A percentile compares a stretch with the other conserved stretches of the same genome.
These are phyloP conservation scores for Quadroppia sp. DNA, from an alignment of 2,888 invertebrate species.

Conservation along the genomic window DNA sequence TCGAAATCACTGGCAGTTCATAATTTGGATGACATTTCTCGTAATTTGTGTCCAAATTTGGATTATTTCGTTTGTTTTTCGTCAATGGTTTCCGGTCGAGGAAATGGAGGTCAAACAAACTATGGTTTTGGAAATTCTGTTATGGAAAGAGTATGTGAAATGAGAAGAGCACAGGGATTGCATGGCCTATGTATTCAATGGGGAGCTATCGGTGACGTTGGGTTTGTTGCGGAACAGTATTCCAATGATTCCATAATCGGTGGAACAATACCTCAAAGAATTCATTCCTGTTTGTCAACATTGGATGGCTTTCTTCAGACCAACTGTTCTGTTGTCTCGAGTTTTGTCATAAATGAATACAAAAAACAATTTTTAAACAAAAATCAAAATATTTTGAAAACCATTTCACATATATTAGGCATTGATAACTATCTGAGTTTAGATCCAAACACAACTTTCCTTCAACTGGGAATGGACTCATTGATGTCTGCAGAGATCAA, in stretches of 20 bases:
- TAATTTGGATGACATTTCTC: slow-evolving; percentile 70
- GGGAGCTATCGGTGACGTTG: slow-evolving; percentile 79
- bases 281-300: slow-evolving; percentile 86
- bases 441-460: slow-evolving; percentile 69
- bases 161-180: slow-evolving; percentile 72
- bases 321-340: slow-evolving; percentile 75
- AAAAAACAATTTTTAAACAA: background rate
- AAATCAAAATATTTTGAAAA: slow-evolving; percentile 31
- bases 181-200: slow-evolving; percentile 92
- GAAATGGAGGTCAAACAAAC: slow-evolving; percentile 94
- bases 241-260: slow-evolving; percentile 85
- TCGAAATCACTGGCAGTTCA: slow-evolving; percentile 80
- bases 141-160: slow-evolving; percentile 93
- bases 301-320: slow-evolving; percentile 82
- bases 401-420: slow-evolving; percentile 55
- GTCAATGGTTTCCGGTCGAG: slow-evolving; percentile 91
- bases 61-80: no score
- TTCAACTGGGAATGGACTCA: slow-evolving; percentile 95
- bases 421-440: slow-evolving; percentile 75
- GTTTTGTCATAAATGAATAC: slow-evolving; percentile 49
- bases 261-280: slow-evolving; percentile 91
- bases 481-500: slow-evolving; percentile 97
- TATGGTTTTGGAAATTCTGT: slow-evolving; percentile 71
- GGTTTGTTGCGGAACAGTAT: slow-evolving; percentile 70
- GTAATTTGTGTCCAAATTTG: slow-evolving; percentile 75